These are phyloP conservation scores for Sebastes fasciatus DNA, from an alignment of 2,113 vertebrate genomes.

Conservation along the genomic window DNA sequence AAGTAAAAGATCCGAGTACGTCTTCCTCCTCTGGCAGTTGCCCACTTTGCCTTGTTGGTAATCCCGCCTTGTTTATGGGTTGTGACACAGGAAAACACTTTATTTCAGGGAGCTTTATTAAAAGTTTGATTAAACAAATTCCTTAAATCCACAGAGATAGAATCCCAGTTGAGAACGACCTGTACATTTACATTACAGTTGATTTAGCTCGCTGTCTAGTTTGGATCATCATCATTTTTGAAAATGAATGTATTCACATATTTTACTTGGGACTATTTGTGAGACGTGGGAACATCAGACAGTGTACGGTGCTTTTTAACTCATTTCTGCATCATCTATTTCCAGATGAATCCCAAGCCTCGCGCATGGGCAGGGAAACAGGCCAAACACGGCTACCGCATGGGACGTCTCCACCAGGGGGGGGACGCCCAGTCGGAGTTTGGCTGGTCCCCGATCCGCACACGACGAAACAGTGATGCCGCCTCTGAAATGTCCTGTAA, in stretches of 20 bases:
- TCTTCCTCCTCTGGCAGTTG: neutral
- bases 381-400: constrained; percentile 56
- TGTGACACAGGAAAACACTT: neutral
- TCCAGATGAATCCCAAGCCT: constrained; percentile 85
- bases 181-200: neutral
- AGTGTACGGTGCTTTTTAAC: neutral
- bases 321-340: constrained; percentile 2
- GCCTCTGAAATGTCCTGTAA: constrained; percentile 88
- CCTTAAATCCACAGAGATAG: neutral
- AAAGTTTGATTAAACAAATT: neutral
- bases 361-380: constrained; percentile 79
- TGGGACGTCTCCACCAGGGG: constrained; percentile 50
- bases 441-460: constrained; percentile 82
- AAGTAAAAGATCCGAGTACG: too few relatives aligned
- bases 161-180: neutral
- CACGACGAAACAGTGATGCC: constrained; percentile 84
- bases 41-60: neutral
- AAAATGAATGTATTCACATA: neutral
- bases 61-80: neutral
- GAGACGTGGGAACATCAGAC: neutral
- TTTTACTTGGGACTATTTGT: neutral
- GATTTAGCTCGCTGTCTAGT: too few relatives aligned
- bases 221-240: too few relatives aligned
- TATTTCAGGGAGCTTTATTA: neutral
- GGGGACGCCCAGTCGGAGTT: constrained; percentile 83